Evolutionary conservation across 2,113 vertebrate genomes (phyloP), one percentile per base, ranked within the genome.

Genomic region (Sylvietta virens): DNA sequence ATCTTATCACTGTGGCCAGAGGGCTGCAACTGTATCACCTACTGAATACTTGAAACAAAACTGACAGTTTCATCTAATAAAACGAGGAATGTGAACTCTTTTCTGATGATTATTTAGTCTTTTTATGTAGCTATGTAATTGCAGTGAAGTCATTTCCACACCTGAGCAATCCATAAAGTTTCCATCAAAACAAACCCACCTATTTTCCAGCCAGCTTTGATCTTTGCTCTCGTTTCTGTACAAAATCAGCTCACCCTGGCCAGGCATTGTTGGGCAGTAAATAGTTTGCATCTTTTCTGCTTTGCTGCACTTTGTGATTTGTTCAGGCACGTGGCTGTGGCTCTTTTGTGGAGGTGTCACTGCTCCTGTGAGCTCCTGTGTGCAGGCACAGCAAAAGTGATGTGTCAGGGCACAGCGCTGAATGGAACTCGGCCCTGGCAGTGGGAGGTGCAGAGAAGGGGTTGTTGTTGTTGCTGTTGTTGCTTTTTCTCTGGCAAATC

Each of bases 141-240:
- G 72, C 84, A 81, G 19, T 90, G 79, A 92, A 91, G 44, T 94
- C 24, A 93, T 80, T 94, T 86, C 91, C 88, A 92, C 71, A 84
- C 81, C 89, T 96, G 91, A 94, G 69, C 85, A 28, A 66, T 81
- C 48, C 21, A 10, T 21, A 17, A 86, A 88, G 45, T 92, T 96
- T 95, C 94, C 97, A 94, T 88, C 95, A 91, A 96, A 97, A 97
- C 95, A 97, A 89, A 83, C 45, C 57, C 88, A 79, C 70, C 16
- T 58, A 65, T 93, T 96, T 97, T 96, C 94, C 94, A 94, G 30
- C 31, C 73, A 60, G 70, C 86, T 81, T 71, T 94, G 11, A 84
- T 94, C 86, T 93, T 40, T 48, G 62, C 56, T 82, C 53, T 89
- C 60, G 44, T 80, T 90, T 76, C 70, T 60, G 0, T 27, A 31